These are phyloP conservation scores for Platyura marginata DNA, from an alignment of 1,140 invertebrate genomes.

Conservation along the genomic window DNA sequence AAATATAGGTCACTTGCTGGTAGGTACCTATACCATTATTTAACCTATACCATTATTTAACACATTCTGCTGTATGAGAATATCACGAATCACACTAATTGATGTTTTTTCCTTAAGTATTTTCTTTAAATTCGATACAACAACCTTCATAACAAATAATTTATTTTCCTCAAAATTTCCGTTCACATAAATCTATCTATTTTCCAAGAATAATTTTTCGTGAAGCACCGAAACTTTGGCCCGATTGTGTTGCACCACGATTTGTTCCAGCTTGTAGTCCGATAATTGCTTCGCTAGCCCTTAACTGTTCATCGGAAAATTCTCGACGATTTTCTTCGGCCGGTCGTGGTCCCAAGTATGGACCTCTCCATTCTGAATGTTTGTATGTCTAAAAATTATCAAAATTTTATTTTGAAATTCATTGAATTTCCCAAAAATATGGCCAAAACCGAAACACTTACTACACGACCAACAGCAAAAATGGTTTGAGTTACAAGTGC, in stretches of 20 bases:
- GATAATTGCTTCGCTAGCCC: slow-evolving; percentile 68
- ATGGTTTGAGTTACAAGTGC: slow-evolving; percentile 71
- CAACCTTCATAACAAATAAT: too few relatives aligned
- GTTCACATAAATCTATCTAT: too few relatives aligned
- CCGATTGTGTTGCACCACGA: slow-evolving; percentile 73
- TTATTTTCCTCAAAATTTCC: too few relatives aligned
- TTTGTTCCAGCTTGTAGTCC: slow-evolving; percentile 85
- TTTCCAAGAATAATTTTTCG: slow-evolving; percentile 70
- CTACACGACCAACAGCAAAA: slow-evolving; percentile 72
- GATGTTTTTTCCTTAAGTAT: too few relatives aligned
- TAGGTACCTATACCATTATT: too few relatives aligned
- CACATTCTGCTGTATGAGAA: too few relatives aligned
- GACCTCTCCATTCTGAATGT: slow-evolving; percentile 74
- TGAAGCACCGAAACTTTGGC: slow-evolving; percentile 77
- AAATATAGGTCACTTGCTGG: too few relatives aligned
- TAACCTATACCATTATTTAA: too few relatives aligned
- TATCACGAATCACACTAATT: too few relatives aligned
- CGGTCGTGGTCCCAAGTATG: slow-evolving; percentile 65
- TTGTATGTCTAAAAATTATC: slow-evolving; percentile 71
- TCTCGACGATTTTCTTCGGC: slow-evolving; percentile 73
- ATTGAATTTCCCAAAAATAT: too few relatives aligned
- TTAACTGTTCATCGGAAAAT: slow-evolving; percentile 73
- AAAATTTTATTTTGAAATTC: too few relatives aligned
- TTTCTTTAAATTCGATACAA: too few relatives aligned
- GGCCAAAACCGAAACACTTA: slow-evolving; percentile 27